A percentile compares a stretch with the other conserved stretches of the same genome.
phyloP scores from a whole-genome alignment of 2,888 invertebrate genomes.

The Didymodactylos carnosus region DNA sequence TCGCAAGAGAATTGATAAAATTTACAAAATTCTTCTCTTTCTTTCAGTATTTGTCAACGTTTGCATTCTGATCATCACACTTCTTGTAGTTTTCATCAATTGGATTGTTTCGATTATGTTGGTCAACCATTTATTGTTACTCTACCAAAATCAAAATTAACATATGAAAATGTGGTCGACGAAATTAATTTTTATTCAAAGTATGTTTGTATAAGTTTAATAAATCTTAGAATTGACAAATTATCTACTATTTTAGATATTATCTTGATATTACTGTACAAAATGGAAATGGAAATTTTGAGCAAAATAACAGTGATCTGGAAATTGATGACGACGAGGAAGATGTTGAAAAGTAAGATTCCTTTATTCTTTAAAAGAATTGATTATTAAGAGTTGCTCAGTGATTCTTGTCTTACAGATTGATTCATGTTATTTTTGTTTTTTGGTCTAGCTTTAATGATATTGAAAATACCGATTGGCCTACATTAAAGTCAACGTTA shows the following conservation, averaged over 20 bases:
- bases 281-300: neutral
- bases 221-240: too few relatives aligned
- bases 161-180: neutral
- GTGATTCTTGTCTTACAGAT: too few relatives aligned
- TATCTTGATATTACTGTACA: too few relatives aligned
- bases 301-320: neutral
- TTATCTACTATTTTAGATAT: too few relatives aligned
- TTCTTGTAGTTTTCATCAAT: neutral
- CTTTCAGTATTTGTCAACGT: conserved; percentile 33
- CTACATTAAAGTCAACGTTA: neutral
- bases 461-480: neutral
- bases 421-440: neutral
- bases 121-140: conserved; percentile 37
- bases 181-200: neutral
- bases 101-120: neutral
- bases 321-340: neutral
- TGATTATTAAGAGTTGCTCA: too few relatives aligned
- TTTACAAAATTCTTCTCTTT: neutral
- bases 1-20: too few relatives aligned
- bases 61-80: conserved; percentile 29
- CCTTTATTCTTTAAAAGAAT: fast-evolving
- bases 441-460: neutral
- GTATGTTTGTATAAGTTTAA: too few relatives aligned
- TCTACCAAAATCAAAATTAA: conserved; percentile 28
- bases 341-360: neutral